Conservation (phyloP, 2,888 invertebrate species). For the Stenodema calcarata region DNA sequence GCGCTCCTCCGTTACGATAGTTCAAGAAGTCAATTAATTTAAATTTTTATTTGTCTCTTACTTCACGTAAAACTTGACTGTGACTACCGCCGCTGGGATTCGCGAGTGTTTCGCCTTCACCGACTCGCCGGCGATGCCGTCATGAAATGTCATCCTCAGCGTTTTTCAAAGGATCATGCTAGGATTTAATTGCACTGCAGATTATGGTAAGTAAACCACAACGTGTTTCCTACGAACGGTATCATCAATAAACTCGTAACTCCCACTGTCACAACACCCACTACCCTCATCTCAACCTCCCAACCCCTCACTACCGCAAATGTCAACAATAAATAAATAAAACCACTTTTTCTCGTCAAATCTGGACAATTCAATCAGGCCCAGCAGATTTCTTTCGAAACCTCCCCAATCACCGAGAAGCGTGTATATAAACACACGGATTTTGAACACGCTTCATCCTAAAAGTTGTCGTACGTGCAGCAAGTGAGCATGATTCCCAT, state of each 20-base stretch:
- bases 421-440: background rate
- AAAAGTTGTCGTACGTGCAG: no score
- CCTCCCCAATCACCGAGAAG: background rate
- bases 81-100: background rate
- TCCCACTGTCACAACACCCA: no score
- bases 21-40: no score
- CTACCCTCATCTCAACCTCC: background rate
- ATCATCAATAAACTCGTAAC: no score
- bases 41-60: background rate
- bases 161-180: slow-evolving; percentile 27
- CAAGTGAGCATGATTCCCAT: no score
- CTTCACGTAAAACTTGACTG: background rate
- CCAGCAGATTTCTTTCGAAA: background rate
- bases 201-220: slow-evolving; percentile 41
- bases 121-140: background rate
- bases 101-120: slow-evolving; percentile 5
- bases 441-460: background rate
- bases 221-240: no score
- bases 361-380: background rate
- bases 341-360: background rate
- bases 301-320: no score
- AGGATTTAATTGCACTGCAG: slow-evolving; percentile 42
- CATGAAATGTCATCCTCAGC: slow-evolving; percentile 3
- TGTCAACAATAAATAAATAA: background rate
- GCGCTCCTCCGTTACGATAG: background rate